Base-by-base conservation (phyloP, 2,113 vertebrate species). In the Nannobrachium achirus region DNA sequence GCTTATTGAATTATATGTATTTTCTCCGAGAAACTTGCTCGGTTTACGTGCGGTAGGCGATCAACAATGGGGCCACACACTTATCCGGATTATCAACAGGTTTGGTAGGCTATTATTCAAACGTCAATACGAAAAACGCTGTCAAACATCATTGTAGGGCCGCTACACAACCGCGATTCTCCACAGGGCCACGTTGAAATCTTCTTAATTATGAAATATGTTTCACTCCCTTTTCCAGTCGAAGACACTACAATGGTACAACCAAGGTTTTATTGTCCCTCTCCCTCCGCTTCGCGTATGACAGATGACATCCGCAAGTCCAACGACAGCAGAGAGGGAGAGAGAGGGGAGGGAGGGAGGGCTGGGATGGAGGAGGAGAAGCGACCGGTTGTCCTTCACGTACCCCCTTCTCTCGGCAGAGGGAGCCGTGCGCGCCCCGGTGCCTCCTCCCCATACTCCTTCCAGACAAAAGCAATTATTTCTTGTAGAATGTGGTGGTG, bases 381-480 rank as follows among this genome's bases (percentile, higher is more conserved):
- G 83, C 86, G 92, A 92, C 90, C 84, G 57, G 92, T 93, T 93
- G 93, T 93, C 92, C 92, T 90, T 94, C 93, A 89, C 89, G 86
- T 90, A 89, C 89, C 91, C 92, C 92, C 91, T 91, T 90, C 75
- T 82, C 72, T 88, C 80, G 71, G 79, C 88, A 83, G 83, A 89
- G 88, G 89, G 89, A 88, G 84, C 82, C 85, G 84, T 82, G 85
- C 84, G 86, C 80, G 78, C 91, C 89, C 88, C 89, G 85, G 79
- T 86, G 81, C 86, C 87, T 90, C 89, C 90, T 88, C 87, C 90
- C 89, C 66, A 78, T 86, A 89, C 91, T 93, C 93, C 91, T 93
- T 94, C 91, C 92, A 93, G 92, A 93, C 92, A 93, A 93, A 93
- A 93, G 93, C 92, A 94, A 94, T 93, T 94, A 93, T 93, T 93